Evolutionary conservation across 1,140 invertebrate genomes (phyloP).

Genomic region (Cherax quadricarinatus): DNA sequence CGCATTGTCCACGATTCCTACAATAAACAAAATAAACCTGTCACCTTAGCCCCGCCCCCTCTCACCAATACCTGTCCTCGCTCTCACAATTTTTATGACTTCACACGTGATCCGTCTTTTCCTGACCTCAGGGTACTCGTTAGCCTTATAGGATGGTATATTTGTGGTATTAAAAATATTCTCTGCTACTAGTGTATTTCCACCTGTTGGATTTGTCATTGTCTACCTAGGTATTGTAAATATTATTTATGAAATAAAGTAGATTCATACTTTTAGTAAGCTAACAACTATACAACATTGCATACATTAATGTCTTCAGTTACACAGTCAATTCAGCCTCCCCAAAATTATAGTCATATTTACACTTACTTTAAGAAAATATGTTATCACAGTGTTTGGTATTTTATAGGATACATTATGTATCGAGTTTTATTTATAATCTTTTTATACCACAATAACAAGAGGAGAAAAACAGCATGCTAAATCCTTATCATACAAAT

Average conservation of each 20-base stretch:
- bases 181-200: too few relatives aligned
- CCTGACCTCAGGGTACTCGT: too few relatives aligned
- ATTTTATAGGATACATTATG: background rate
- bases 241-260: background rate
- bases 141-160: too few relatives aligned
- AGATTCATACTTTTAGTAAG: background rate
- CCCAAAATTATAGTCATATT: constrained; percentile 7
- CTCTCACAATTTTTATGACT: too few relatives aligned
- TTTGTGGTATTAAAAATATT: too few relatives aligned
- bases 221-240: too few relatives aligned
- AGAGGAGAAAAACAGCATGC: background rate
- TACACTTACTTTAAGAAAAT: background rate
- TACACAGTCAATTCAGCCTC: background rate
- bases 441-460: background rate
- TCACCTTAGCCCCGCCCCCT: too few relatives aligned
- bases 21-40: too few relatives aligned
- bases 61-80: too few relatives aligned
- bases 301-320: background rate
- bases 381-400: constrained; percentile 11
- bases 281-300: background rate
- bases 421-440: background rate
- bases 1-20: too few relatives aligned
- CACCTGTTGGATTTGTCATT: too few relatives aligned
- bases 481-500: background rate
- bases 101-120: too few relatives aligned